Evolutionary conservation across 2,888 invertebrate genomes (phyloP), one percentile per base, ranked within the genome.

Genomic region (Platycnemis pennipes): DNA sequence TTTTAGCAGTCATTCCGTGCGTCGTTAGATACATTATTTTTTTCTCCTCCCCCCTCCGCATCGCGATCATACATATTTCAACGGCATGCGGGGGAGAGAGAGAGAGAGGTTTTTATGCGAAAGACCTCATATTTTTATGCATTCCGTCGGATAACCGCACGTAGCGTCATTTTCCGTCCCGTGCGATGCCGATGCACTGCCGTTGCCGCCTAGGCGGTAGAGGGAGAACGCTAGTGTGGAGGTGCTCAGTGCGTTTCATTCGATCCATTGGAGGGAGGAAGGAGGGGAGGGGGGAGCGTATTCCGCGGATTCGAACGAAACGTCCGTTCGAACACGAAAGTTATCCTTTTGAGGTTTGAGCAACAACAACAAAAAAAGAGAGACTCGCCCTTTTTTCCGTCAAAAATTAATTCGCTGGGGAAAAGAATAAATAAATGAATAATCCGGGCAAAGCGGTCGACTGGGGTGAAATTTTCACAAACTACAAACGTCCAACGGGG

Each of bases 1-100:
- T 77, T 8, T 77, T 77, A 77, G 31, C 31, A 77, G 77, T 77
- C 37, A 77, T 77, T 77, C 77, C 77, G 77, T 8, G 77, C 77
- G 77, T 8, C 13, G 37, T 77, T 77, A 31, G 77, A 77, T 77
- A n/a, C 37, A 8, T 77, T 11, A 16, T 37, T 37, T 37, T 11
- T 37, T 37, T 77, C 13, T 37, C 19, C 63, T 63, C n/a, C n/a
- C n/a, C 13, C 13, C 19, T 49, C 19, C 19, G 49, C 77, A 3
- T 77, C 77, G 11, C 77, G 77, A 37, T 77, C 77, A 37, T 77
- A 11, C 77, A 77, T 77, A 37, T 77, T 77, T 77, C 37, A 37
- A 77, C 37, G 77, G 37, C 37, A 13, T 0, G 11, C 37, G 77
- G 77, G 8, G 37, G 2, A 37, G 37, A 77, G n/a, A 8, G 16